A percentile compares a stretch with the other conserved stretches of the same genome.
phyloP scores from a whole-genome alignment of 2,113 vertebrate genomes.

The Burhinus bistriatus region DNA sequence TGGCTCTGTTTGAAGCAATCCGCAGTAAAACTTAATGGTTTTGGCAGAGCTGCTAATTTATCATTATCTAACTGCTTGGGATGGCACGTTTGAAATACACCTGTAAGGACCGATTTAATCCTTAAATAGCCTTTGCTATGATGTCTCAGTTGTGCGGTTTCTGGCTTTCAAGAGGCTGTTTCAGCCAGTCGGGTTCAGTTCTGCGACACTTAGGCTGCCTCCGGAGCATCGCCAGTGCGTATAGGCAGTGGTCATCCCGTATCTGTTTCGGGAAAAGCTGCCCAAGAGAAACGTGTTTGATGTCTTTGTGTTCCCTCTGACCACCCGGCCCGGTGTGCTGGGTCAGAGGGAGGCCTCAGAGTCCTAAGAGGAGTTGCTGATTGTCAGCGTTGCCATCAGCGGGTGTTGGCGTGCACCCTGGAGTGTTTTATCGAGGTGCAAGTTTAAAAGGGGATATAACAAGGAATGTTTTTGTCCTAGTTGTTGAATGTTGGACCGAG shows the following conservation, averaged over 20 bases:
- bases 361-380: background rate
- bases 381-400: background rate
- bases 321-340: background rate
- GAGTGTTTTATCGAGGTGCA: background rate
- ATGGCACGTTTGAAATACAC: background rate
- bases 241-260: background rate
- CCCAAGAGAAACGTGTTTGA: background rate
- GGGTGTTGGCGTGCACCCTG: background rate
- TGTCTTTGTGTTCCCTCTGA: background rate
- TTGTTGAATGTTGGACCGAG: conserved; percentile 83
- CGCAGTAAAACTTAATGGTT: background rate
- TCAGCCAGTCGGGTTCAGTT: background rate
- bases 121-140: background rate
- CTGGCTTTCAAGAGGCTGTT: background rate
- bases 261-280: background rate
- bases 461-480: conserved; percentile 73
- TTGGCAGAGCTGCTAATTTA: background rate
- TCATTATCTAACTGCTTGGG: background rate
- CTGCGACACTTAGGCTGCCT: accelerated
- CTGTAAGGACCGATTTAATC: background rate
- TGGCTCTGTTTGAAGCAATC: background rate
- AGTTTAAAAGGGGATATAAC: conserved; percentile 27
- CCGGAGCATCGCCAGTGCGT: accelerated
- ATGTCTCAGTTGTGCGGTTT: accelerated
- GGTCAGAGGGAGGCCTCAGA: background rate